Conservation (phyloP, 2,888 invertebrate species). For the Chymomyza amoena region DNA sequence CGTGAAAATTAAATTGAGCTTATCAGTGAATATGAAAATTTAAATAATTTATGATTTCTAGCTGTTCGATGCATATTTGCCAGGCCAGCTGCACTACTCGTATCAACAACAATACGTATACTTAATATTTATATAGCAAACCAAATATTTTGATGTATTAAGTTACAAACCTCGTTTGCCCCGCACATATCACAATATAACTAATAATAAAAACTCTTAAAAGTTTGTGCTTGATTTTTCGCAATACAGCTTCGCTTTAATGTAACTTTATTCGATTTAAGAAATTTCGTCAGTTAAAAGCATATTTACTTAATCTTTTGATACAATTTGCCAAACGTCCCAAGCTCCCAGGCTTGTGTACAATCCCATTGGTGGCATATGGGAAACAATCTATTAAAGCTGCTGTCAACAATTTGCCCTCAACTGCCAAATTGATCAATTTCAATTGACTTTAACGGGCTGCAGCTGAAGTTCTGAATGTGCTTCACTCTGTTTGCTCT, state of each 20-base stretch:
- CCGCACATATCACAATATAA: too few relatives aligned
- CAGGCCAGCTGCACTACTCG: too few relatives aligned
- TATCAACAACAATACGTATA: too few relatives aligned
- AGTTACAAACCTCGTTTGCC: too few relatives aligned
- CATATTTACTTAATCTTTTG: neutral
- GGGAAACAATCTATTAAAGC: conserved; percentile 61
- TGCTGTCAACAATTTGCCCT: conserved; percentile 55
- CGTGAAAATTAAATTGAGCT: too few relatives aligned
- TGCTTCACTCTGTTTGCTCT: neutral
- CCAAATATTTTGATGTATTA: too few relatives aligned
- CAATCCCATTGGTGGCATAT: conserved; percentile 36
- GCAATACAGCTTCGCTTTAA: neutral
- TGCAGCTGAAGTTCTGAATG: neutral
- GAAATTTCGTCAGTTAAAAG: neutral
- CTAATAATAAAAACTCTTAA: too few relatives aligned
- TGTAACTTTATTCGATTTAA: neutral
- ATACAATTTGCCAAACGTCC: neutral
- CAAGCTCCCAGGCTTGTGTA: neutral
- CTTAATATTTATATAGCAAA: too few relatives aligned
- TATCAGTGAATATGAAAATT: too few relatives aligned
- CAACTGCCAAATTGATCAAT: conserved; percentile 71
- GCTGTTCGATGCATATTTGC: too few relatives aligned
- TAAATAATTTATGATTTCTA: too few relatives aligned
- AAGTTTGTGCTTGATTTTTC: too few relatives aligned
- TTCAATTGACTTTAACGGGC: conserved; percentile 21